Conservation (phyloP, 1,140 invertebrate species). For the Zaprionus ghesquierei region DNA sequence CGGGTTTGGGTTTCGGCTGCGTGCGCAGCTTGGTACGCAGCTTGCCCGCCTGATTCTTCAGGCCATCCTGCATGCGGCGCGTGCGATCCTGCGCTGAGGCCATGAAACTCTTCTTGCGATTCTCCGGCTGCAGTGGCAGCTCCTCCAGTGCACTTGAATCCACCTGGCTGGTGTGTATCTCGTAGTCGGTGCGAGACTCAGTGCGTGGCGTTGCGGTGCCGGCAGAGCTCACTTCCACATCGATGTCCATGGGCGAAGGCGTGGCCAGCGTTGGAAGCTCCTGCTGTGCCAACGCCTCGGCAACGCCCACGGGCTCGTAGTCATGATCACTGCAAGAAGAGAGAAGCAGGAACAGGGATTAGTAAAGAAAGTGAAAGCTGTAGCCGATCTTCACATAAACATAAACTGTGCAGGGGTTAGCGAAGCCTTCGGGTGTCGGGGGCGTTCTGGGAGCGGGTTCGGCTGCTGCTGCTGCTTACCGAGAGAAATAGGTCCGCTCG, state of each 20-base stretch:
- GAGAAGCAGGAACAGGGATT: neutral
- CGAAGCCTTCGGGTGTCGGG: conserved; percentile 38
- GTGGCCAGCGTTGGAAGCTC: conserved; percentile 21
- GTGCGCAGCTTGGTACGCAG: conserved; percentile 85
- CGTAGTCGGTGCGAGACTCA: conserved; percentile 86
- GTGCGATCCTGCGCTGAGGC: conserved; percentile 84
- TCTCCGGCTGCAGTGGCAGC: conserved; percentile 85
- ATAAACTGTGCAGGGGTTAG: conserved; percentile 45
- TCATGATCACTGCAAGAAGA: conserved; percentile 91
- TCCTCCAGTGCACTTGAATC: conserved; percentile 87
- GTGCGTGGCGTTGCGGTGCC: conserved; percentile 83
- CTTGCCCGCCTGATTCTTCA: conserved; percentile 85
- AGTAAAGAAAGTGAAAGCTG: neutral
- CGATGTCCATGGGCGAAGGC: conserved; percentile 57
- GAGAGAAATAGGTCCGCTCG: conserved; percentile 81
- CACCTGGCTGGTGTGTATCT: conserved; percentile 87
- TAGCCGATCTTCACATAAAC: neutral
- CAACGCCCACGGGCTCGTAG: conserved; percentile 90
- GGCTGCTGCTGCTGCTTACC: conserved; percentile 71
- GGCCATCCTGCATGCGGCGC: conserved; percentile 84
- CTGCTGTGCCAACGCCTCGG: conserved; percentile 57
- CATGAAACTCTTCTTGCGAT: conserved; percentile 84
- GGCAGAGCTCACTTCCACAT: conserved; percentile 60
- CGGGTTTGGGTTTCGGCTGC: conserved; percentile 77
- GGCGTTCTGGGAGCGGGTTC: conserved; percentile 38